Base-by-base conservation (phyloP, 2,113 vertebrate species). In the Podocnemis expansa region DNA sequence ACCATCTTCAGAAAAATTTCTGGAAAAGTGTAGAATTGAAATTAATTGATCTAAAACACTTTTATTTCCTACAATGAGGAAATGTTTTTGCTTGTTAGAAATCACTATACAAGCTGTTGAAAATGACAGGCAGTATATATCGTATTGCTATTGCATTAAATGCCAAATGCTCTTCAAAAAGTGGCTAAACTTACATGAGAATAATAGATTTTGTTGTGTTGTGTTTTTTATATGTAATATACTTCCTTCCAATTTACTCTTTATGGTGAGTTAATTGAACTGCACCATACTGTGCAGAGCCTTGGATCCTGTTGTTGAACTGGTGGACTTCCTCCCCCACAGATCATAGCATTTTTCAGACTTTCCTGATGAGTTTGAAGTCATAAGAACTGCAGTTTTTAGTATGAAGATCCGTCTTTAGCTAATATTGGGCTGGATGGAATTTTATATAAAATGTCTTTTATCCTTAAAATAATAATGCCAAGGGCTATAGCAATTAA, bases 341-440 rank as follows among this genome's bases (percentile, higher is more conserved):
- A 73, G 97, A 94, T 96, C 75, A 54, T 83, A 95, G 81, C 91
- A 24, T 96, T 97, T 95, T 90, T 93, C 78, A 94, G 94, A 78
- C 87, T 96, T 92, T 96, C 85, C 54, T 97, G 96, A 97, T 97
- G 95, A 96, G 88, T 84, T 4, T 16, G 56, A 70, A 97, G 93
- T 97, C 93, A 88, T 94, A 95, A 94, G 91, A 29, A 63, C 84
- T 90, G 89, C 88, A 93, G 93, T 87, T 91, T 96, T 97, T 84
- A 93, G 51, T 82, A 55, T 96, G 89, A 96, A 97, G 92, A 94
- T 81, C 90, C 94, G 76, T 51, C 83, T 75, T 47, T 90, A 95
- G 43, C 94, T 54, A 12, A 52, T 52, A 52, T 14, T 52, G 16
- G 51, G 51, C 51, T 52, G 51, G 51, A 52, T 4, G 51, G 14